Evolutionary conservation across 2,888 invertebrate genomes (phyloP), one percentile per base, ranked within the genome.

Genomic region (Melanotus villosus): DNA sequence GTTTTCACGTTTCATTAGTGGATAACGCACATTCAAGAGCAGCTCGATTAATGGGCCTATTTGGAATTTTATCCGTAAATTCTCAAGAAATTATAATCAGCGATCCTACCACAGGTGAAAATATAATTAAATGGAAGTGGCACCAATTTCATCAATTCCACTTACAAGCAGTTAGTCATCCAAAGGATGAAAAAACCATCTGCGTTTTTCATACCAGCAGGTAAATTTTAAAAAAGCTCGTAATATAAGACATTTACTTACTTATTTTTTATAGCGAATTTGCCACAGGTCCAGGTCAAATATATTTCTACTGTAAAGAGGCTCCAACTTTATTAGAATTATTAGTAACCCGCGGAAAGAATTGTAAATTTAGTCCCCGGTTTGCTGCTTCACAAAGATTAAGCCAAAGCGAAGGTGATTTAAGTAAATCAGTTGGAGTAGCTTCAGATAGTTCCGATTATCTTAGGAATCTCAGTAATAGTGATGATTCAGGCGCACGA

Each of bases 181-280:
- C 83, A 5, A 85, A 85, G 38, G 90, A 90, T 76, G 88, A 88
- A 66, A 88, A 88, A 79, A 87, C 85, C 73, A 88, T 88, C 38
- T 90, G 91, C 78, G 86, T 89, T 30, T 84, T 91, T 73, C 88
- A 87, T 76, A 86, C 91, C n/a, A 88, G 89, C 85, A 87, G 88
- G 90, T 90, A 79, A 77, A 74, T 72, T n/a, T n/a, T n/a, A n/a
- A n/a, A n/a, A n/a, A n/a, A n/a, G n/a, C n/a, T n/a, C n/a, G n/a
- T n/a, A n/a, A n/a, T n/a, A n/a, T n/a, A n/a, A n/a, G n/a, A n/a
- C n/a, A n/a, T n/a, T n/a, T n/a, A n/a, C n/a, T n/a, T n/a, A n/a
- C n/a, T 19, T 3, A 16, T 12, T 32, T 12, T 30, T 38, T 81
- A 75, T 34, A 88, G 88, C 60, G 85, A 86, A 54, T 89, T 88